Evolutionary conservation across 2,113 vertebrate genomes (phyloP).

Genomic region (Pipa parva): DNA sequence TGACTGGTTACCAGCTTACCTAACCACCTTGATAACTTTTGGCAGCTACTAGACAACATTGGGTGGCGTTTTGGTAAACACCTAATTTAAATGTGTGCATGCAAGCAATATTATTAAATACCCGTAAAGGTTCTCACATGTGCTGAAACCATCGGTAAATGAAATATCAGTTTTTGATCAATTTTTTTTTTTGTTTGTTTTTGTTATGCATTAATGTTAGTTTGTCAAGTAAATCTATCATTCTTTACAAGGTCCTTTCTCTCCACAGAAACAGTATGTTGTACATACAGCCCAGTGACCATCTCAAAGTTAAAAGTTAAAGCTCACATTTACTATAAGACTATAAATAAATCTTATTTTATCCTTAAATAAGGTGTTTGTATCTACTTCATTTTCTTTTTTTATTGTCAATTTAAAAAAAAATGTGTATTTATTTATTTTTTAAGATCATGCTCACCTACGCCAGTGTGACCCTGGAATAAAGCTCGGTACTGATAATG

Average conservation of each 20-base stretch:
- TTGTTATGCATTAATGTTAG: slow-evolving; percentile 45
- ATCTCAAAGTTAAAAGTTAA: slow-evolving; percentile 87
- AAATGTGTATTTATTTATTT: too few species aligned
- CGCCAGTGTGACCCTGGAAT: too few species aligned
- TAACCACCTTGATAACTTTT: neutral
- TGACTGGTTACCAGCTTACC: too few species aligned
- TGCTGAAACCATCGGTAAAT: neutral
- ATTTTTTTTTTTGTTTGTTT: neutral
- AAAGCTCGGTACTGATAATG: too few species aligned
- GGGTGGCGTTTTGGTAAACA: neutral
- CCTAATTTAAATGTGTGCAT: too few species aligned
- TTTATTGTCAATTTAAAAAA: too few species aligned
- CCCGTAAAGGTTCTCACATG: neutral
- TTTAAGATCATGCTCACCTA: too few species aligned
- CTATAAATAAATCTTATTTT: slow-evolving; percentile 97
- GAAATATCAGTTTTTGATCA: neutral
- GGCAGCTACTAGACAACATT: neutral
- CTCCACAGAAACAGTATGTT: slow-evolving; percentile 92
- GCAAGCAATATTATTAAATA: neutral
- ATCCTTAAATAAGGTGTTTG: slow-evolving; percentile 77
- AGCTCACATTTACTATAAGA: slow-evolving; percentile 96
- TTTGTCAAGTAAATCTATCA: slow-evolving; percentile 68
- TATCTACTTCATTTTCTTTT: neutral
- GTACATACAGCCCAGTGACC: slow-evolving; percentile 93
- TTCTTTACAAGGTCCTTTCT: slow-evolving; percentile 70